A percentile compares a stretch with the other conserved stretches of the same genome.
Evolutionary conservation across 2,113 vertebrate genomes (phyloP).

Genomic region (Conger conger): DNA sequence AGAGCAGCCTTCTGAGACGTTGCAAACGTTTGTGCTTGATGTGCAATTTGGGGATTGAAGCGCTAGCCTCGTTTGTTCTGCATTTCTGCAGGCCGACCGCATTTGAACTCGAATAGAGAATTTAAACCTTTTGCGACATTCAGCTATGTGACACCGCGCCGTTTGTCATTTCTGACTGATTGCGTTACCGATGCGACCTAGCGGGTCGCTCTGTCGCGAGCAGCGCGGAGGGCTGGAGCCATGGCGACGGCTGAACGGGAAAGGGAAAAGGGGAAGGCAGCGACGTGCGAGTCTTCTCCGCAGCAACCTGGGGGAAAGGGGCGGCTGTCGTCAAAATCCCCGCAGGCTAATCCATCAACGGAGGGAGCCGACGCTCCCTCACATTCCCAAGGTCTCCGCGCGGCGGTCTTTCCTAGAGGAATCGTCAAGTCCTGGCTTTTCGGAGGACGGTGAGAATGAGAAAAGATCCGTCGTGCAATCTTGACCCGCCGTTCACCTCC

Average conservation of each 20-base stretch:
- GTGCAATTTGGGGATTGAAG: background rate
- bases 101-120: background rate
- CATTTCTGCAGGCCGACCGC: background rate
- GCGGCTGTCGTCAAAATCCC: background rate
- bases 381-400: constrained; percentile 15
- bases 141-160: background rate
- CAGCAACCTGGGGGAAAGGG: background rate
- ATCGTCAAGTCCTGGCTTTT: background rate
- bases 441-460: background rate
- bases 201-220: background rate
- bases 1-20: background rate
- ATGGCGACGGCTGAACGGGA: background rate
- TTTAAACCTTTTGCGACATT: background rate
- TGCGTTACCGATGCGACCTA: background rate
- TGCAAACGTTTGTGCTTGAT: background rate
- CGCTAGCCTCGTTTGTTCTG: background rate
- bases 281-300: background rate
- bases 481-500: background rate
- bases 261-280: background rate
- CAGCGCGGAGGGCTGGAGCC: background rate
- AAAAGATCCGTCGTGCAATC: background rate
- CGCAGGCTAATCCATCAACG: constrained; percentile 5
- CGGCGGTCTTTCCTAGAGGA: background rate
- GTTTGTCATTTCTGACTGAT: background rate
- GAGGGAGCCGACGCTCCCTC: background rate